Evolutionary conservation across 2,113 vertebrate species (phyloP).

Genomic region (Conger conger): DNA sequence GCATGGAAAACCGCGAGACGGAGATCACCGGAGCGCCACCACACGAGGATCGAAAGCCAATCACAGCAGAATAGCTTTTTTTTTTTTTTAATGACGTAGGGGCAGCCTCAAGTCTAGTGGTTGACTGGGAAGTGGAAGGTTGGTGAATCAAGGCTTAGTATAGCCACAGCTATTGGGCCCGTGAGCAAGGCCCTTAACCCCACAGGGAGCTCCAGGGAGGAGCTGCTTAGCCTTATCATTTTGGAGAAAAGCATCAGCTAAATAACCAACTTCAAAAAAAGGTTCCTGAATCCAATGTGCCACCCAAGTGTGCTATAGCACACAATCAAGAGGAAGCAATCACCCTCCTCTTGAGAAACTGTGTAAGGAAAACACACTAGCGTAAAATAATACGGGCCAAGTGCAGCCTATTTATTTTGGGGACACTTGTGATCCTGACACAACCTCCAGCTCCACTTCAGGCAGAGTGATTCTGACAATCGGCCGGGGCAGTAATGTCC

Average conservation of each 20-base stretch:
- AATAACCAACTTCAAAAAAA: background rate
- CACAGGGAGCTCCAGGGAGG: too few relatives aligned
- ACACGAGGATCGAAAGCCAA: background rate
- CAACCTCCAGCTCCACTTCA: background rate
- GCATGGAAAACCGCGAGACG: background rate
- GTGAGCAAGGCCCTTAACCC: too few relatives aligned
- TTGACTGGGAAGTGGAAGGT: too few relatives aligned
- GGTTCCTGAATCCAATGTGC: background rate
- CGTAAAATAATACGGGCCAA: background rate
- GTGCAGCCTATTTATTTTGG: background rate
- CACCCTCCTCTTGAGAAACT: background rate
- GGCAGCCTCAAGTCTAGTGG: too few relatives aligned
- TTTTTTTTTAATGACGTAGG: too few relatives aligned
- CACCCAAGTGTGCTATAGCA: background rate
- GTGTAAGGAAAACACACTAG: background rate
- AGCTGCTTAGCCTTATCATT: too few relatives aligned
- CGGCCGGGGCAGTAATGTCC: background rate
- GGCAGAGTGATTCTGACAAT: background rate
- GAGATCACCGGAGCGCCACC: background rate
- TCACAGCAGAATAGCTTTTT: background rate
- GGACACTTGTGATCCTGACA: background rate
- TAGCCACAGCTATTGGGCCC: too few relatives aligned
- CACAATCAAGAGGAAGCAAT: background rate
- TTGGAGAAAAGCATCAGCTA: too few relatives aligned
- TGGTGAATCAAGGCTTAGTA: too few relatives aligned